These are phyloP conservation scores for Chaetorhynchus papuensis DNA, from an alignment of 2,113 vertebrate species.

Conservation along the genomic window DNA sequence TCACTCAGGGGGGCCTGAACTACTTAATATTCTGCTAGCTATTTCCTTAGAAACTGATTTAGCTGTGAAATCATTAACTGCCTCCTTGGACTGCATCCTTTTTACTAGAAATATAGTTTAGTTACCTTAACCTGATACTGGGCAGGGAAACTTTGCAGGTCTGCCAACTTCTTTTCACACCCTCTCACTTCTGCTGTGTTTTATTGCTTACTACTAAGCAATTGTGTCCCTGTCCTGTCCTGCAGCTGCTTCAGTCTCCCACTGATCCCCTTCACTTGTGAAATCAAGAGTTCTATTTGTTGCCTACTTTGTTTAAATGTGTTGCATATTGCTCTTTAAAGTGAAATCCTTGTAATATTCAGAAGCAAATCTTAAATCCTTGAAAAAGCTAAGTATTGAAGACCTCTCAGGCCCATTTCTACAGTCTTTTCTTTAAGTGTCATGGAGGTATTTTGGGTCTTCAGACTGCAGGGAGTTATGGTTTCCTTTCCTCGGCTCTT, in stretches of 20 bases:
- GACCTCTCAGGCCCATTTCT: neutral
- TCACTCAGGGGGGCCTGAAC: neutral
- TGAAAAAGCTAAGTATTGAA: neutral
- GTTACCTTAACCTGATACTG: neutral
- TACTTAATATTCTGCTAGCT: conserved; percentile 46
- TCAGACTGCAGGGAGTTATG: neutral
- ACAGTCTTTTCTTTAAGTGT: neutral
- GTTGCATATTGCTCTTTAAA: neutral
- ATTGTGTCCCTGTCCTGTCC: neutral
- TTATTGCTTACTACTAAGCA: neutral
- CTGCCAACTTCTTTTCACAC: neutral
- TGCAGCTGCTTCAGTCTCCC: neutral
- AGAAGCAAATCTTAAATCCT: neutral
- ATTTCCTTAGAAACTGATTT: conserved; percentile 29
- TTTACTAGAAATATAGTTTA: neutral
- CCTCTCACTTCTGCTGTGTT: neutral
- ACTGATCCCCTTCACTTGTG: neutral
- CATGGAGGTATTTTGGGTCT: neutral
- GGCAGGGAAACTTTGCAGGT: neutral
- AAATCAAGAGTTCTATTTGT: neutral
- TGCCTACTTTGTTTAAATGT: neutral
- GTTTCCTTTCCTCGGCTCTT: neutral
- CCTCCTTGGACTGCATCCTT: neutral
- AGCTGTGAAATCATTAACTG: conserved; percentile 36
- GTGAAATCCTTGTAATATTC: neutral